Evolutionary conservation across 2,113 vertebrate species (phyloP).

Genomic region (Euleptes europaea): DNA sequence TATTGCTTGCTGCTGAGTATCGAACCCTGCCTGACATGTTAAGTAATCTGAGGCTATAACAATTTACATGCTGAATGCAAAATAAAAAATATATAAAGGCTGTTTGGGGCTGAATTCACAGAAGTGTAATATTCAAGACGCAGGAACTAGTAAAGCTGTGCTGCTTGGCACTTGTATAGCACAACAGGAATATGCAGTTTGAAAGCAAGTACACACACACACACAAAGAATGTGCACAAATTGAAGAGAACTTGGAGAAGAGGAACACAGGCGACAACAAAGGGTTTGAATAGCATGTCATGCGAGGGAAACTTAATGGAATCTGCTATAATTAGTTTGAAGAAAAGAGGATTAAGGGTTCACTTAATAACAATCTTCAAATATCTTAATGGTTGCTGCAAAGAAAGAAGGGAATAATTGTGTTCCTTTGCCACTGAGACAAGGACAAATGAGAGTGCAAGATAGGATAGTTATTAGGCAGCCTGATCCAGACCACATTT

Average conservation of each 20-base stretch:
- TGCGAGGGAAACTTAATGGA: not conserved
- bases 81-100: not conserved
- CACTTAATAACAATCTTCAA: conserved; percentile 19
- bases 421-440: conserved; percentile 7
- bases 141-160: too few relatives aligned
- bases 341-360: conserved; percentile 26
- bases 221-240: not conserved
- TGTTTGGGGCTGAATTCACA: not conserved
- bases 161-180: not conserved
- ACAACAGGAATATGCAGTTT: not conserved
- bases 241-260: not conserved
- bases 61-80: not conserved
- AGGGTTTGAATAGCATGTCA: not conserved
- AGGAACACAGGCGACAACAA: not conserved
- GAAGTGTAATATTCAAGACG: not conserved
- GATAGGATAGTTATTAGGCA: not conserved
- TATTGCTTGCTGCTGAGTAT: not conserved
- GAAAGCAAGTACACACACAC: not conserved
- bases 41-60: not conserved
- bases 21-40: not conserved
- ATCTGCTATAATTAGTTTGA: conserved; percentile 10
- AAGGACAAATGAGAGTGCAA: not conserved
- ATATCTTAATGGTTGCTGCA: conserved; percentile 9
- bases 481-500: not conserved
- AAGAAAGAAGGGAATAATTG: conserved; percentile 8